phyloP scores from a whole-genome alignment of 2,888 invertebrate genomes.

The Smittia sp. region DNA sequence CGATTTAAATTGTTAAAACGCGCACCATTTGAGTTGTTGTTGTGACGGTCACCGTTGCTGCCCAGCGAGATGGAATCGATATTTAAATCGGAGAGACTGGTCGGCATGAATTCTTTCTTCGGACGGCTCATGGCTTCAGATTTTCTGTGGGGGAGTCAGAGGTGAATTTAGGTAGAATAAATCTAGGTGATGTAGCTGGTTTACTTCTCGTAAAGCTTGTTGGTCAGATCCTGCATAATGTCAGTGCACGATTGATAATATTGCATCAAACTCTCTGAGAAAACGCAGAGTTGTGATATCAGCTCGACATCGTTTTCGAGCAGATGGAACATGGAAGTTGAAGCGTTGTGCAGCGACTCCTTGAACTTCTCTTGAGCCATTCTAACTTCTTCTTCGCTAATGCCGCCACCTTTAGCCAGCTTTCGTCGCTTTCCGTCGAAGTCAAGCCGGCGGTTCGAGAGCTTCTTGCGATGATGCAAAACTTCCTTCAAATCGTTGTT shows the following conservation, averaged over 20 bases:
- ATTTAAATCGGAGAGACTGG: constrained; percentile 61
- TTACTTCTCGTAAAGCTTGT: constrained; percentile 66
- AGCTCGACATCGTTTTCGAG: constrained; percentile 86
- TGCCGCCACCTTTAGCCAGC: constrained; percentile 74
- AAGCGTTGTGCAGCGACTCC: constrained; percentile 76
- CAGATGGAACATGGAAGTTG: constrained; percentile 83
- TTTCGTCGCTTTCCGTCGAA: constrained; percentile 83
- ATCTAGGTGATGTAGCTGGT: too few relatives aligned
- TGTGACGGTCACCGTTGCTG: constrained; percentile 41
- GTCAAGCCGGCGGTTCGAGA: constrained; percentile 77
- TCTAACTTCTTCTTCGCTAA: constrained; percentile 78
- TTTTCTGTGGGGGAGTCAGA: constrained; percentile 63
- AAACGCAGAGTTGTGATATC: constrained; percentile 76
- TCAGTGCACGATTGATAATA: constrained; percentile 78
- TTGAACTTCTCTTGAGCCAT: constrained; percentile 84
- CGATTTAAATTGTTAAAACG: constrained; percentile 40
- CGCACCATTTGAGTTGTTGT: constrained; percentile 39
- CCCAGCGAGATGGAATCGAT: constrained; percentile 44
- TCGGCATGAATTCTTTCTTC: constrained; percentile 66
- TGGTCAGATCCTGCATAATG: constrained; percentile 64
- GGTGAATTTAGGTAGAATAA: too few relatives aligned
- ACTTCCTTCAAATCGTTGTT: constrained; percentile 86
- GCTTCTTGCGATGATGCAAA: constrained; percentile 84
- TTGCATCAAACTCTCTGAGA: constrained; percentile 74
- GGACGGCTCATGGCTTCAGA: constrained; percentile 66